phyloP scores from a whole-genome alignment of 2,888 invertebrate genomes.

The Emesis russula region DNA sequence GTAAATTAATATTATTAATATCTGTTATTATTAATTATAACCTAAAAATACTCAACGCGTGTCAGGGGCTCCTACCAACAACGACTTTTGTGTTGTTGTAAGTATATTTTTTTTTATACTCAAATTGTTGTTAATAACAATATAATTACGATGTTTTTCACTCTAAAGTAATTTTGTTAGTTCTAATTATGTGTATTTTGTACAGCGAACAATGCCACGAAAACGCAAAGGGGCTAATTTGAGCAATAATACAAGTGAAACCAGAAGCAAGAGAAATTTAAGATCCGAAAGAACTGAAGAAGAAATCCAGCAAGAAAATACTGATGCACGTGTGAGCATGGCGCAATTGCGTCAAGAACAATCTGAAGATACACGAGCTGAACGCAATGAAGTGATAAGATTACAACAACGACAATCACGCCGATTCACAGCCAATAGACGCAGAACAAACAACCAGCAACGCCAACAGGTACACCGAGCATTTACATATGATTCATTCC shows the following conservation, averaged over 20 bases:
- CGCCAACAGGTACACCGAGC: conserved; percentile 72
- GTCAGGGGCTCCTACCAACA: conserved; percentile 60
- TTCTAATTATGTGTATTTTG: conserved; percentile 58
- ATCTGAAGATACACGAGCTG: conserved; percentile 69
- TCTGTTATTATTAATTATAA: conserved; percentile 3
- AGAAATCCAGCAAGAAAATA: conserved; percentile 79
- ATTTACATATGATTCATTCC: conserved; percentile 72
- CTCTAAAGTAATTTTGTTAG: not conserved
- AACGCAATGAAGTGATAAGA: conserved; percentile 69
- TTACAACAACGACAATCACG: conserved; percentile 73
- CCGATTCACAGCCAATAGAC: conserved; percentile 74
- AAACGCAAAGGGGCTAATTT: conserved; percentile 75
- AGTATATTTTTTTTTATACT: conserved; percentile 57
- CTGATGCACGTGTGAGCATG: conserved; percentile 53
- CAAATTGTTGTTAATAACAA: conserved; percentile 11
- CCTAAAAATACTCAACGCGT: conserved; percentile 69
- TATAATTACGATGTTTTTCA: not conserved
- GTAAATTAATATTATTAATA: too few relatives aligned
- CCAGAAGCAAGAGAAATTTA: conserved; percentile 26
- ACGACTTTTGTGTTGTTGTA: conserved; percentile 60
- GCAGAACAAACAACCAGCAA: conserved; percentile 70
- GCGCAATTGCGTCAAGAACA: conserved; percentile 64
- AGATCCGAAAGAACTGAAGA: conserved; percentile 45
- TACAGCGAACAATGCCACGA: conserved; percentile 78
- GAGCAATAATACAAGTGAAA: conserved; percentile 59